These are phyloP conservation scores for Synanthedon tipuliformis DNA, from an alignment of 2,888 invertebrate genomes.

Conservation along the genomic window DNA sequence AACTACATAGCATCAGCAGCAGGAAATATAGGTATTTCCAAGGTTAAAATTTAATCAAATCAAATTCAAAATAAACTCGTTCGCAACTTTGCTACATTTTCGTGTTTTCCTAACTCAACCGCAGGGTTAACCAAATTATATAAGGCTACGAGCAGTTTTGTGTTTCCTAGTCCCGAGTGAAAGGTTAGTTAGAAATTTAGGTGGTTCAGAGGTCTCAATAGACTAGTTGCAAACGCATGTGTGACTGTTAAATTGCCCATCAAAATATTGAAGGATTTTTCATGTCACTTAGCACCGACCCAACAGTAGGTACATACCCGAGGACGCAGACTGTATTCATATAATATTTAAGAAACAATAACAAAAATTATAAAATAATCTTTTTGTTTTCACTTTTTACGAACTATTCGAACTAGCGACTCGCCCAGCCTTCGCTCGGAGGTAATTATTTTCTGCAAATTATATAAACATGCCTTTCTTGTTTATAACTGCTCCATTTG, in stretches of 20 bases:
- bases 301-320: conserved; percentile 1
- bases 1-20: too few species aligned
- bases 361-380: not conserved
- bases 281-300: conserved; percentile 13
- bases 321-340: not conserved
- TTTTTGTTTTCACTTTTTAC: not conserved
- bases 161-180: too few species aligned
- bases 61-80: conserved; percentile 20
- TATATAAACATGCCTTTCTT: too few species aligned
- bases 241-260: conserved; percentile 48
- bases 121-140: conserved; percentile 8
- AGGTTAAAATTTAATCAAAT: conserved; percentile 11
- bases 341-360: not conserved
- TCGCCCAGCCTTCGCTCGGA: too few species aligned
- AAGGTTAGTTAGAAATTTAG: not conserved
- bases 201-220: conserved; percentile 22
- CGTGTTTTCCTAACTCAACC: conserved; percentile 12
- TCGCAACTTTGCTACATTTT: conserved; percentile 7
- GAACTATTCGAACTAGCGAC: too few species aligned
- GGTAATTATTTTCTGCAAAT: too few species aligned
- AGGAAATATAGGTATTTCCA: not conserved
- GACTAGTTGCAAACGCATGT: conserved; percentile 26
- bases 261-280: conserved; percentile 48
- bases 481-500: too few species aligned
- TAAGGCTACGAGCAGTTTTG: conserved; percentile 5